Conservation (phyloP, 2,113 vertebrate genomes). For the Rafetus swinhoei region DNA sequence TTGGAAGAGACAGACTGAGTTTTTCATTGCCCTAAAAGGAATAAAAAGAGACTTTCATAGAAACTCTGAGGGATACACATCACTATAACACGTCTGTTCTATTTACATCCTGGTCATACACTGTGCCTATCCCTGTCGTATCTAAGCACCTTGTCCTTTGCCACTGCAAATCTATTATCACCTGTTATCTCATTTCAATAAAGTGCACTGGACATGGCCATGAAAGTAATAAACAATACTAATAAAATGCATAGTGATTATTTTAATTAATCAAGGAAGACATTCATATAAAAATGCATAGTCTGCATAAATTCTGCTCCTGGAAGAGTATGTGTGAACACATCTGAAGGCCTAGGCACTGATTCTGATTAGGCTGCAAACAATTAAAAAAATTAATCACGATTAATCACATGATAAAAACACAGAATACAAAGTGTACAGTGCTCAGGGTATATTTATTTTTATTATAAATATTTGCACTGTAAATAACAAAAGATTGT, state of each 20-base stretch:
- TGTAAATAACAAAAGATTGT: no score
- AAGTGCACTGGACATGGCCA: not conserved
- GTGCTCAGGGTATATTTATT: no score
- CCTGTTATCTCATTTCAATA: not conserved
- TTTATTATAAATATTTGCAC: no score
- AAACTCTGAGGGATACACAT: not conserved
- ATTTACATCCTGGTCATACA: not conserved
- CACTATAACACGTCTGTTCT: not conserved
- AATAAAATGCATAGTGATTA: not conserved
- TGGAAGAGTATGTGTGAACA: not conserved
- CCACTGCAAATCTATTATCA: not conserved
- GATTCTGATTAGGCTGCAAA: not conserved
- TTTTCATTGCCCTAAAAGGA: not conserved
- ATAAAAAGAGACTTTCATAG: not conserved
- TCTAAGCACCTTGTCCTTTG: not conserved
- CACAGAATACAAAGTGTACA: no score
- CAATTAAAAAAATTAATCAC: no score
- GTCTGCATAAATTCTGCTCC: not conserved
- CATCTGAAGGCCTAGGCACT: not conserved
- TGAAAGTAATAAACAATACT: not conserved
- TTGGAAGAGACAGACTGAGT: not conserved
- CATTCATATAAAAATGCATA: not conserved
- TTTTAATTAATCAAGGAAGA: not conserved
- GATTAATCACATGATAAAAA: no score
- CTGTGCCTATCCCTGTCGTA: rapidly evolving